A percentile compares a stretch with the other conserved stretches of the same genome.
phyloP scores from a whole-genome alignment of 2,113 vertebrate species.

The Emydocephalus ijimae region DNA sequence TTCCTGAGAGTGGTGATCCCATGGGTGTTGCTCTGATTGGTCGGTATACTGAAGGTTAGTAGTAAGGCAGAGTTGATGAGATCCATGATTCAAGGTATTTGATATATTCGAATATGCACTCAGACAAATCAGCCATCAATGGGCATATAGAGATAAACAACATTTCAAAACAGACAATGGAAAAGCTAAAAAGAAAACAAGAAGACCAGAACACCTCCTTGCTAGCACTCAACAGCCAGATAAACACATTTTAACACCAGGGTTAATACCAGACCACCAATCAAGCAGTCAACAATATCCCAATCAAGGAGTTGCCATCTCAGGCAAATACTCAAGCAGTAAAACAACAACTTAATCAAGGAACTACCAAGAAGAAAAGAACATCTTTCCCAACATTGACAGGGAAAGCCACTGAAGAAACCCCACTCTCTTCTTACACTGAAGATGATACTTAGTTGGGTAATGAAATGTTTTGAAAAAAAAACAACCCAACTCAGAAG shows the following conservation, averaged over 20 bases:
- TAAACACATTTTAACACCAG: background rate
- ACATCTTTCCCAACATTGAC: background rate
- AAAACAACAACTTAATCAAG: background rate
- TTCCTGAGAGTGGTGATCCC: background rate
- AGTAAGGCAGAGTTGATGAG: background rate
- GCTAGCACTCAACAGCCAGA: background rate
- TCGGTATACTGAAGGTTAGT: background rate
- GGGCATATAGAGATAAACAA: background rate
- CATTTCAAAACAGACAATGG: background rate
- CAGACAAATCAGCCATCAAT: background rate
- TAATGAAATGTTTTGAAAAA: background rate
- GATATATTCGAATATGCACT: background rate
- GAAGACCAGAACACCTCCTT: background rate
- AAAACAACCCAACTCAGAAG: background rate
- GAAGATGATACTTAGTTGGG: background rate
- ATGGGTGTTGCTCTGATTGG: background rate
- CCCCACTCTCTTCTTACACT: background rate
- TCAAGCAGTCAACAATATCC: background rate
- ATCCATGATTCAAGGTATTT: background rate
- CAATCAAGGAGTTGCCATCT: background rate
- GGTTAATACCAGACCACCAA: background rate
- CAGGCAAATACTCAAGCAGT: background rate
- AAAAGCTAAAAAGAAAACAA: background rate
- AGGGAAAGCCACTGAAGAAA: background rate
- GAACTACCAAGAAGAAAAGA: background rate